These are phyloP conservation scores for Spizaetus ornatus DNA, from an alignment of 2,113 vertebrate genomes.

Conservation along the genomic window DNA sequence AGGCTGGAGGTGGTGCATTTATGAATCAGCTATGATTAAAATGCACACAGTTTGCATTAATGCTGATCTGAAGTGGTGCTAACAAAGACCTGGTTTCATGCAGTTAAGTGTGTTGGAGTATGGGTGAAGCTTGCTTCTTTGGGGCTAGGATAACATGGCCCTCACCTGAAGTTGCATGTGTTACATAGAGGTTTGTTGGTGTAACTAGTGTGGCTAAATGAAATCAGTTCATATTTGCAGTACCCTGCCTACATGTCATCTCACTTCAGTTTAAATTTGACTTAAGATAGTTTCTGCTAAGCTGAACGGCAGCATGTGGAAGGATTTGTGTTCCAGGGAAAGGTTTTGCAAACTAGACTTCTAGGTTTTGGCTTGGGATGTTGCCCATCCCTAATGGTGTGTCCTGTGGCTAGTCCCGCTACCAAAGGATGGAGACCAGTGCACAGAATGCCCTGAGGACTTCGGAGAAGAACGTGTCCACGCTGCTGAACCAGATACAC, in stretches of 20 bases:
- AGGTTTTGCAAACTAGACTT: not conserved
- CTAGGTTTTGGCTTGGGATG: not conserved
- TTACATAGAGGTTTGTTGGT: not conserved
- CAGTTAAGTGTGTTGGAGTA: not conserved
- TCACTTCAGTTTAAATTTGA: not conserved
- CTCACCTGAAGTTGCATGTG: fast-evolving
- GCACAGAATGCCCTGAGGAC: constrained; percentile 61
- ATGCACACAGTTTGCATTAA: not conserved
- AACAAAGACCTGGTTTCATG: not conserved
- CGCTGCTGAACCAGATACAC: constrained; percentile 78
- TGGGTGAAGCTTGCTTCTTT: not conserved
- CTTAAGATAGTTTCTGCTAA: not conserved
- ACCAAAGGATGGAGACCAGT: constrained; percentile 65
- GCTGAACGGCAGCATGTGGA: fast-evolving
- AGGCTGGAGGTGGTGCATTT: not conserved
- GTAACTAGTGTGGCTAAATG: not conserved
- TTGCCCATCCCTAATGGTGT: not conserved
- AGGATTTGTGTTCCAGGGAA: not conserved
- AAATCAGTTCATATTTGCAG: not conserved
- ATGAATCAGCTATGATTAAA: not conserved
- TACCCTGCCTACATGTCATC: fast-evolving
- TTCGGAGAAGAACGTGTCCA: constrained; percentile 70
- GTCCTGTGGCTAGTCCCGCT: constrained; percentile 45
- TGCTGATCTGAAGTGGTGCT: not conserved
- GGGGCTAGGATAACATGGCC: not conserved